Base-by-base conservation (phyloP, 1,140 invertebrate species). In the Cotesia vestalis region DNA sequence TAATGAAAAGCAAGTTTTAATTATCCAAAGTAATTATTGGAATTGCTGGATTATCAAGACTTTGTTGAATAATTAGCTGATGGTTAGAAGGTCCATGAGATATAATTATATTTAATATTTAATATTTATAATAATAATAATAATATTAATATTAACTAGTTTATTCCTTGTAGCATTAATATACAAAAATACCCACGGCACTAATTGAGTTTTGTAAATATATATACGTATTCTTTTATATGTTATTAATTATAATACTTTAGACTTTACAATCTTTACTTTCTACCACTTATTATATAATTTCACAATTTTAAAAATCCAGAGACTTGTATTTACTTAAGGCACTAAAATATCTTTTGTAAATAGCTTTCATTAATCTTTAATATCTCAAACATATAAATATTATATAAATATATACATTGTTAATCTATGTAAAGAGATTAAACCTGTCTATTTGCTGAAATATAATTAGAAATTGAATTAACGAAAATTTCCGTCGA, bases 201-300 rank as follows among this genome's bases (percentile, higher is more conserved):
- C 78, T 80, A 75, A 80, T 64, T 77, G n/a, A 46, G 34, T 81
- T 77, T 81, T 84, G 81, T 83, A 83, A 78, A 83, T 46, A 46
- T 46, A 46, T 46, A 46, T 11, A 46, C 11, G 40, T 83, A 83
- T 78, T 82, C 79, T 78, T 81, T 78, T 76, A 70, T 73, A 69
- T 75, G 60, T 69, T 59, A 68, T 40, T 53, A 27, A 12, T 27
- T 17, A 57, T 55, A 27, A 27, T 27, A 27, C 27, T 27, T 27
- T 3, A 27, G 27, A 27, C 2, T 27, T 27, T 27, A 27, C 27
- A 27, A 2, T 27, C 27, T 11, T 46, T 46, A 46, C 11, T 11
- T 46, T 46, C 3, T 46, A 46, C 11, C 40, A 46, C 8, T 46
- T 46, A 40, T 40, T 40, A 46, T 46, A 17, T 35, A 34, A 57